Evolutionary conservation across 2,888 invertebrate species (phyloP).

Genomic region (Osedax frankpressi): DNA sequence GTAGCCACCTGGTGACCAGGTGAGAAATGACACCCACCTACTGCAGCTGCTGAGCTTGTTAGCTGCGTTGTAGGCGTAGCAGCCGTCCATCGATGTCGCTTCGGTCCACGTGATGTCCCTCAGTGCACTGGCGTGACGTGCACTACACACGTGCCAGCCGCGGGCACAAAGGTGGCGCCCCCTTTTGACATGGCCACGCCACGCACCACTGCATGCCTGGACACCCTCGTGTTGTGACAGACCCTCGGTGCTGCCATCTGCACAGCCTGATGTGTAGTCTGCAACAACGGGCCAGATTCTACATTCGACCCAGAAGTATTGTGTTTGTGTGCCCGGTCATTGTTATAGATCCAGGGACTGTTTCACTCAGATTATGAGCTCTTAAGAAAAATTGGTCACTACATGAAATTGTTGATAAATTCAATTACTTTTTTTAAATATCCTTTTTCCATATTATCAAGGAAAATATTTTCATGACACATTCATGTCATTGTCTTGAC

Average conservation of each 20-base stretch:
- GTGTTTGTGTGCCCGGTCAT: too few species aligned
- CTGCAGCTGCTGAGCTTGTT: constrained; percentile 35
- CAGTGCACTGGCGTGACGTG: constrained; percentile 31
- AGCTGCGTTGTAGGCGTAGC: constrained; percentile 44
- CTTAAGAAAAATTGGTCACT: too few species aligned
- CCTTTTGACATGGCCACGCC: constrained; percentile 41
- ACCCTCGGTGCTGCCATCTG: constrained; percentile 39
- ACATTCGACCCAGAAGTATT: neutral
- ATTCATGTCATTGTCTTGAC: too few species aligned
- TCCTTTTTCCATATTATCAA: too few species aligned
- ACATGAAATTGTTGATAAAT: too few species aligned
- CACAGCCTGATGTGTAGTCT: constrained; percentile 40
- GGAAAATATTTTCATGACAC: too few species aligned
- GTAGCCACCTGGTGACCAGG: constrained; percentile 7
- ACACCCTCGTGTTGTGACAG: constrained; percentile 33
- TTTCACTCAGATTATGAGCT: too few species aligned
- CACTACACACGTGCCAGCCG: constrained; percentile 42
- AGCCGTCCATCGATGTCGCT: constrained; percentile 36
- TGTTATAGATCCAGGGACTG: too few species aligned
- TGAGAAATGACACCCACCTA: constrained; percentile 28
- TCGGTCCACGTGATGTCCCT: constrained; percentile 38
- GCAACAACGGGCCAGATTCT: constrained; percentile 13
- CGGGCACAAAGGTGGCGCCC: constrained; percentile 35
- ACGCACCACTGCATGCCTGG: constrained; percentile 39
- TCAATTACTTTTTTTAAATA: too few species aligned